Base-by-base conservation (phyloP, 2,888 invertebrate species). In the Sphaerophoria rueppellii region DNA sequence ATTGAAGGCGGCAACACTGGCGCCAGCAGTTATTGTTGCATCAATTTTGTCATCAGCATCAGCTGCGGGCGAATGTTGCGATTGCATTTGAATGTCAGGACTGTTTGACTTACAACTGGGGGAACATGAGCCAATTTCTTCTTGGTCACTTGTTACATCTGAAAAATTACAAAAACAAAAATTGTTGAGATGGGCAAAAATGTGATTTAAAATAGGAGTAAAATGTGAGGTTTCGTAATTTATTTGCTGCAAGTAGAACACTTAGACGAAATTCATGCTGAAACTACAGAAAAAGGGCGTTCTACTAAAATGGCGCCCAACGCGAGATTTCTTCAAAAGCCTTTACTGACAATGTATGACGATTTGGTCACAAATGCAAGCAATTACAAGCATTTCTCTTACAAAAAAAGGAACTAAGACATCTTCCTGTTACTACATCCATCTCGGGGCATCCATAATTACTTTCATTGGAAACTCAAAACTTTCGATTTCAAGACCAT, bases 111-210 rank as follows among this genome's bases (percentile, higher is more conserved):
- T 74, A 63, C 82, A 77, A 80, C 86, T 87, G 54, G 91, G 91
- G 70, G 91, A 91, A 88, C 91, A 91, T 82, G 90, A 89, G 85
- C 90, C 91, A 89, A 90, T 91, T 79, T 91, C 91, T 88, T 91
- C 91, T 87, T 90, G 91, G 87, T 91, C 91, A 87, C 90, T 91
- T 58, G 88, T 86, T 74, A 89, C 88, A 87, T 91, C 91, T 91
- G 89, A 24, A 24, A 77, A 85, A 73, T 48, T 6, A 43, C 6
- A 48, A 48, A 34, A 76, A 34, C 52, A 71, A 32, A 32, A 71
- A 74, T 74, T 16, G 12, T 6, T 32, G 24, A 34, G 2, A 2
- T 4, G 7, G 12, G 12, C 34, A 34, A 55, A 34, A 7, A 65
- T 34, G 4, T 46, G 61, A 55, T 24, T 55, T 6, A n/a, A 4